Evolutionary conservation across 2,888 invertebrate genomes (phyloP).

Genomic region (Marasmarcha lunaedactyla): DNA sequence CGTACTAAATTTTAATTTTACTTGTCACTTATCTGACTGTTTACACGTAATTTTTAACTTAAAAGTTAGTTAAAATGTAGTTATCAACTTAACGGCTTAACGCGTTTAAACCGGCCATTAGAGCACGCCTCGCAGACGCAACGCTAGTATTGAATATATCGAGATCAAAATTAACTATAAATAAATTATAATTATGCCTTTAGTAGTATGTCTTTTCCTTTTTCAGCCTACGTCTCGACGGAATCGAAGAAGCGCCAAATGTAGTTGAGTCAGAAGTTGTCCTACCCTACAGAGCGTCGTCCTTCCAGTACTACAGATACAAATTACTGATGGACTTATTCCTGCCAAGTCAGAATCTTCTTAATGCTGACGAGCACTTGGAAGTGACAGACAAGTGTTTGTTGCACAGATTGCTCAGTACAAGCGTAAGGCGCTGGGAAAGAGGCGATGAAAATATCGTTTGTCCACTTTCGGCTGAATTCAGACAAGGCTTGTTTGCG

Average conservation of each 20-base stretch:
- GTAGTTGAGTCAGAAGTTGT: conserved; percentile 54
- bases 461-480: conserved; percentile 53
- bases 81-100: too few species aligned
- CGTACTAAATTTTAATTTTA: too few species aligned
- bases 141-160: too few species aligned
- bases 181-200: too few species aligned
- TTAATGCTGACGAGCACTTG: conserved; percentile 43
- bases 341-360: conserved; percentile 57
- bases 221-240: conserved; percentile 72
- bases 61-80: too few species aligned
- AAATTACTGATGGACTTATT: conserved; percentile 71
- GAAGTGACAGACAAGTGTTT: conserved; percentile 54
- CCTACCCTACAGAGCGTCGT: conserved; percentile 70
- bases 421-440: conserved; percentile 67
- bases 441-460: conserved; percentile 69
- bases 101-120: too few species aligned
- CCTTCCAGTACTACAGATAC: conserved; percentile 71
- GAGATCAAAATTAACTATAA: too few species aligned
- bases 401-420: conserved; percentile 70
- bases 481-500: conserved; percentile 16
- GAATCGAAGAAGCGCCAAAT: conserved; percentile 62
- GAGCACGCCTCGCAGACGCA: too few species aligned
- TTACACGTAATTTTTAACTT: too few species aligned
- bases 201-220: too few species aligned
- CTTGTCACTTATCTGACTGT: too few species aligned